Conservation (phyloP, 1,140 invertebrate genomes). For the Drosophila rufa region DNA sequence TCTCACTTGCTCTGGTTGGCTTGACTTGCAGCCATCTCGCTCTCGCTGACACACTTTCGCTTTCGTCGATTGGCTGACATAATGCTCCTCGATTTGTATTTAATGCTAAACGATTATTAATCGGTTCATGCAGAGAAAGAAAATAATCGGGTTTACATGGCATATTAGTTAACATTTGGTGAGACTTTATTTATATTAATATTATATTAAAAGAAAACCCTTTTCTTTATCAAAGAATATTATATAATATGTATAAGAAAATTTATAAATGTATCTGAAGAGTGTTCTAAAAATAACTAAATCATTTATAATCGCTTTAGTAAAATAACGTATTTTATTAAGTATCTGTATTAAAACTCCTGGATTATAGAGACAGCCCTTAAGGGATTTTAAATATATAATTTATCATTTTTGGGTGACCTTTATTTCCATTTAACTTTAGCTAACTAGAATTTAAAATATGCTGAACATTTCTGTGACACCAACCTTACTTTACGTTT, state of each 20-base stretch:
- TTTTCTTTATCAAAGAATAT: no score
- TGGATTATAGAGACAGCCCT: neutral
- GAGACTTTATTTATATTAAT: neutral
- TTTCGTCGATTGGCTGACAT: constrained; percentile 72
- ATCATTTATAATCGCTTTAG: no score
- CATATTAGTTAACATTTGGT: neutral
- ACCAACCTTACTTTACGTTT: neutral
- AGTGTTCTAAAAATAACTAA: no score
- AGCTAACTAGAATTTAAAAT: no score
- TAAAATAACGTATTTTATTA: neutral
- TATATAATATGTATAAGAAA: no score
- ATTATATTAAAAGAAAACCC: neutral
- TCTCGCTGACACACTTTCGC: constrained; percentile 74
- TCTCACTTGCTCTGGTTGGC: constrained; percentile 14
- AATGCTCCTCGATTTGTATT: constrained; percentile 68
- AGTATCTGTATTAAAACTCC: neutral
- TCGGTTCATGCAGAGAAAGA: constrained; percentile 33
- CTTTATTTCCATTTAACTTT: no score
- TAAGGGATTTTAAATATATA: neutral
- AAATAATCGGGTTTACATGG: neutral
- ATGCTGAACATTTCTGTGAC: neutral
- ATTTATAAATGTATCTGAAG: no score
- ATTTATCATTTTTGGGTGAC: no score
- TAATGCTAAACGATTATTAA: constrained; percentile 78
- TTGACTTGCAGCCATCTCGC: constrained; percentile 9